These are phyloP conservation scores for Oenanthe oenanthe DNA, from an alignment of 2,113 vertebrate genomes.

Conservation along the genomic window DNA sequence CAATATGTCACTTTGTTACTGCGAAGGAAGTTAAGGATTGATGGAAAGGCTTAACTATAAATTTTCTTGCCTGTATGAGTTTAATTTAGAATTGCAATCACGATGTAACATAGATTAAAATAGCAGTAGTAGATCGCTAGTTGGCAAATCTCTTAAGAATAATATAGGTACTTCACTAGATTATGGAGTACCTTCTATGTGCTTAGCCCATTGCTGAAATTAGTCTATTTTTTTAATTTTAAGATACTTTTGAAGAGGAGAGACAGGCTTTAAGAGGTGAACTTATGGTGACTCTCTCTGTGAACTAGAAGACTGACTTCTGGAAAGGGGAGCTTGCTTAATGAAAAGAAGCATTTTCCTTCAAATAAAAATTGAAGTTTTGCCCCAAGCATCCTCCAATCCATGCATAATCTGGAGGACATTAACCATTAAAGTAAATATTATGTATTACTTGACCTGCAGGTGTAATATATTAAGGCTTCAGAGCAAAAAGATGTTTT, in stretches of 20 bases:
- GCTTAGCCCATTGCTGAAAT: slow-evolving; percentile 7
- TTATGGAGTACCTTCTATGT: neutral
- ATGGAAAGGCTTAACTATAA: neutral
- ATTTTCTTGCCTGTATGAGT: slow-evolving; percentile 15
- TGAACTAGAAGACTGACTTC: neutral
- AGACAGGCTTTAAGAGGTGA: neutral
- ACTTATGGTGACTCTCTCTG: neutral
- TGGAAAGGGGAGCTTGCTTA: neutral
- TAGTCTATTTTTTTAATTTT: neutral
- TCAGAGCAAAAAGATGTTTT: neutral
- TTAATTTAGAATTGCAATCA: slow-evolving; percentile 43
- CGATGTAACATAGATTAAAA: slow-evolving; percentile 33
- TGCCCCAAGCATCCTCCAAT: neutral
- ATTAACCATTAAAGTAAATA: neutral
- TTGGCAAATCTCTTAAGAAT: neutral
- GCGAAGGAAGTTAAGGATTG: neutral
- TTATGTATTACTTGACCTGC: neutral
- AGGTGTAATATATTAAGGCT: neutral
- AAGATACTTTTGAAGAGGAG: neutral
- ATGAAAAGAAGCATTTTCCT: neutral
- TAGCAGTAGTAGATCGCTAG: neutral
- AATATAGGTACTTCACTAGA: neutral
- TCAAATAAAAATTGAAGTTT: neutral
- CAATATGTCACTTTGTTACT: neutral
- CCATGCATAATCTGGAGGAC: neutral